Evolutionary conservation across 2,797 vertebrate species (phyloP), one percentile per base, ranked within the genome.

Genomic region (Catharus ustulatus): DNA sequence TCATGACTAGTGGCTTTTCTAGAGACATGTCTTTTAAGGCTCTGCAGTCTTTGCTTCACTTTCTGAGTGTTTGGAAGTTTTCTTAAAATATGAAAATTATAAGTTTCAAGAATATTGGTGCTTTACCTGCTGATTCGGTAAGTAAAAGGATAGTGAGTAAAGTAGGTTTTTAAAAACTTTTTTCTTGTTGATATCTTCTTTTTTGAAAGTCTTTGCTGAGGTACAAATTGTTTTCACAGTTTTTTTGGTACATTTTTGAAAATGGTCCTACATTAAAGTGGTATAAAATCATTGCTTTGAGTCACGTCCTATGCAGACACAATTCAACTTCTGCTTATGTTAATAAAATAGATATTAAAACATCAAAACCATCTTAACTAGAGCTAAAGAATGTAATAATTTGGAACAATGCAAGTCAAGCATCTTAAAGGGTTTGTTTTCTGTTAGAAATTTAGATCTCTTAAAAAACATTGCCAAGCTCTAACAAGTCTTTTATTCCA

Each of bases 401-500:
- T 74, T 93, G 26, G 64, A 90, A 66, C 48, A 92, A 88, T 75
- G 20, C n/a, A 93, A 94, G 64, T 45, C 45, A 84, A 63, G 40
- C 43, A 23, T 94, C 68, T 94, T 68, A 52, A 86, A 90, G 15
- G 2, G 15, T 49, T 95, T 89, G 17, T 78, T 86, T 96, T 91
- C 87, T 93, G 13, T 69, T 91, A 88, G 74, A 90, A 94, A 88
- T 94, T 79, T 87, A 67, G 62, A 71, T 86, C 34, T 63, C 36
- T 48, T 93, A 54, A 89, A 87, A 75, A 93, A 57, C 43, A 45
- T 61, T 95, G 68, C 91, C 89, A 92, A 89, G 78, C 38, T 69
- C 59, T 77, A 89, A 89, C 78, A 84, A 88, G 79, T 75, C 57
- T 78, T 95, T 76, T 92, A n/a, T 94, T 88, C 20, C 55, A 30